These are phyloP conservation scores for Pan troglodytes DNA, from an alignment of 2,113 vertebrate genomes.

Conservation along the genomic window NHGRI_mPanTro3-v2.1_pri NC_072402.2:46238001-46238500, in stretches of 20 bases:
- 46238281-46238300: not conserved
- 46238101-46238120: not conserved
- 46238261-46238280: not conserved
- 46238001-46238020: not conserved
- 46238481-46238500: not conserved
- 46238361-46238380: not conserved
- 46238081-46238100: not conserved
- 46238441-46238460: not conserved
- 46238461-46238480: not conserved
- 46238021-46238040: not conserved
- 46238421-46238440: not conserved
- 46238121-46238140: not conserved
- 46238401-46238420: not conserved
- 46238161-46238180: not conserved
- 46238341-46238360: not conserved
- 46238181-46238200: not conserved
- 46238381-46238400: not conserved
- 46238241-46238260: not conserved
- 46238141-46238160: not conserved
- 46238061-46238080: not conserved
- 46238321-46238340: not conserved
- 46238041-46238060: not conserved
- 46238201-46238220: not conserved
- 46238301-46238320: not conserved
- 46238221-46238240: not conserved